Evolutionary conservation across 2,113 vertebrate genomes (phyloP), one percentile per base, ranked within the genome.

Genomic region (Coracopsis vasa): DNA sequence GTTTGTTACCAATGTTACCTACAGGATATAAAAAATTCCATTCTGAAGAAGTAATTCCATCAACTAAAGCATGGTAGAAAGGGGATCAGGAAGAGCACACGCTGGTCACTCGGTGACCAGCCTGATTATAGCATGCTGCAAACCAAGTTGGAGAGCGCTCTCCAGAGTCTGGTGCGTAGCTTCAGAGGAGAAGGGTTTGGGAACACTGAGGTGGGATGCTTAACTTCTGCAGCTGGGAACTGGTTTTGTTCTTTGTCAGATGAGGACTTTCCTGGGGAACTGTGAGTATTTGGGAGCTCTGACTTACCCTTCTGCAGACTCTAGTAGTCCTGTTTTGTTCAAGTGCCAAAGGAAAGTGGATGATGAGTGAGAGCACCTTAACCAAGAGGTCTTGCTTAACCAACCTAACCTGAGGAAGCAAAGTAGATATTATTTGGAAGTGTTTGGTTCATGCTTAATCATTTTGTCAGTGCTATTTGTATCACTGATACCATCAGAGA

Each of bases 161-260:
- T 74, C 44, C 20, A 9, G 24, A 51, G 44, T 60, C 28, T 86
- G 0, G 0, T 56, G 70, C 1, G 5, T 47, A 27, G n/a, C 53
- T 11, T 81, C 37, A n/a, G 47, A 20, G 21, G 53, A 28, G 41
- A 4, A 31, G 29, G 12, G 15, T 21, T 56, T 80, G n/a, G 72
- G 42, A 65, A 7, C 14, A 6, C 50, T 9, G 39, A 16, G 7
- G 3, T 4, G 13, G 15, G 31, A 28, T 39, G 5, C 13, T 21
- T 19, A n/a, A 21, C 31, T 41, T 16, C 13, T 14, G 47, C n/a
- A 10, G 37, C 47, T n/a, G 45, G 12, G 41, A 39, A 3, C 48
- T 69, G 27, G 1, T 27, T 35, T 28, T 48, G 42, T 33, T 18
- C 29, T 58, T 42, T 74, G n/a, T 41, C 27, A 20, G 16, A 6